These are phyloP conservation scores for Nylanderia fulva DNA, from an alignment of 1,140 invertebrate genomes.

Conservation along the genomic window DNA sequence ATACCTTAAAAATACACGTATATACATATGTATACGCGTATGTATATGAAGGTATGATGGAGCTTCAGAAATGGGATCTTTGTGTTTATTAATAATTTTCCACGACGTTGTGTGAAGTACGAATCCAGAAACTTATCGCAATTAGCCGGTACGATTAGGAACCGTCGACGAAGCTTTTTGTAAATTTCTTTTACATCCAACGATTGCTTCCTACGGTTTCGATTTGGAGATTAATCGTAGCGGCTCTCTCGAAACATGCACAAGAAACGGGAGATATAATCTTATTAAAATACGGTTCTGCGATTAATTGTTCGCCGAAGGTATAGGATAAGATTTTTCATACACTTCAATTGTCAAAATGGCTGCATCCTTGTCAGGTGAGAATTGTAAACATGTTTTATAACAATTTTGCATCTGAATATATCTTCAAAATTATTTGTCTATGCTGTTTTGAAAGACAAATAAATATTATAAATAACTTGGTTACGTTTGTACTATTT, in stretches of 20 bases:
- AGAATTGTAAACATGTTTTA: constrained; percentile 5
- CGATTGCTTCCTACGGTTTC: not conserved
- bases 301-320: not conserved
- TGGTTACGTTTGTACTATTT: not conserved
- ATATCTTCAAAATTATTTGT: not conserved
- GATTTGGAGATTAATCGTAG: not conserved
- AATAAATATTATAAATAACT: not conserved
- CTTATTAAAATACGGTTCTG: not conserved
- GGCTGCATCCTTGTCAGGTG: constrained; percentile 48
- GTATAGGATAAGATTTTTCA: not conserved
- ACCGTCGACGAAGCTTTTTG: not conserved
- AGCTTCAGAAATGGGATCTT: not conserved
- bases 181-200: not conserved
- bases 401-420: not conserved
- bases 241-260: constrained; percentile 1
- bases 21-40: not conserved
- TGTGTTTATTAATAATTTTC: constrained; percentile 56
- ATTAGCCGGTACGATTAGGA: not conserved
- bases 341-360: not conserved
- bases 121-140: constrained; percentile 6
- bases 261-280: not conserved
- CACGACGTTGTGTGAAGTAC: not conserved
- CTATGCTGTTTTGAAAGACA: not conserved
- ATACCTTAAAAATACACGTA: no score
- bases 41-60: constrained; percentile 10